phyloP scores from a whole-genome alignment of 2,888 invertebrate genomes.

The Drosophila lutescens region DNA sequence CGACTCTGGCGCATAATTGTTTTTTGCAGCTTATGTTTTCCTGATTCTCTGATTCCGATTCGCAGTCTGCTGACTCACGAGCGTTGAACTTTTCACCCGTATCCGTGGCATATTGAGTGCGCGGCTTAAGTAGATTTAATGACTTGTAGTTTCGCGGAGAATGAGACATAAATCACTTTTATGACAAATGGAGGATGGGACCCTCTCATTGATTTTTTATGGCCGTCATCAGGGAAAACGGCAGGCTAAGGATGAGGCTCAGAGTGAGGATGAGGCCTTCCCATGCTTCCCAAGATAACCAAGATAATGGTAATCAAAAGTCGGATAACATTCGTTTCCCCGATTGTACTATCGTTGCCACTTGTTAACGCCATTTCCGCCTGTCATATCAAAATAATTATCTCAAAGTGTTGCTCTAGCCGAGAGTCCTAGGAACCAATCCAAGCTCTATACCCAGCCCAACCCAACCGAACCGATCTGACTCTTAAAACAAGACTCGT shows the following conservation, averaged over 20 bases:
- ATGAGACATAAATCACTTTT: constrained; percentile 67
- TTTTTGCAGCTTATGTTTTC: constrained; percentile 53
- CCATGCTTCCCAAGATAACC: constrained; percentile 25
- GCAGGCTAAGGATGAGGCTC: constrained; percentile 21
- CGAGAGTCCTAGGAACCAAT: constrained; percentile 53
- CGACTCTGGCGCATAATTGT: constrained; percentile 67
- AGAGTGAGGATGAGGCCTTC: constrained; percentile 14
- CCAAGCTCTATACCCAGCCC: constrained; percentile 12
- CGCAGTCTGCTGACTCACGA: constrained; percentile 62
- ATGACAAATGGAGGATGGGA: constrained; percentile 58
- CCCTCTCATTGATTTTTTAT: constrained; percentile 44
- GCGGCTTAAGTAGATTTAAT: constrained; percentile 75
- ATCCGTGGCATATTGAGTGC: constrained; percentile 50
- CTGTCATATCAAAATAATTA: constrained; percentile 82
- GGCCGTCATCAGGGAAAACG: constrained; percentile 38
- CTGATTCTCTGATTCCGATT: constrained; percentile 28
- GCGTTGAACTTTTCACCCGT: constrained; percentile 74
- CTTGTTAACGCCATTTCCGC: constrained; percentile 81
- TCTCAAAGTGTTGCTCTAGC: constrained; percentile 63
- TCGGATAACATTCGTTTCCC: constrained; percentile 63
- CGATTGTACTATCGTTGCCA: constrained; percentile 57
- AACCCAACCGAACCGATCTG: constrained; percentile 7
- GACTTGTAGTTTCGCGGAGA: constrained; percentile 59
- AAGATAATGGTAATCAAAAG: constrained; percentile 66
- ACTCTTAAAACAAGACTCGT: constrained; percentile 29